Base-by-base conservation (phyloP, 2,797 vertebrate genomes). In the Glyptemys insculpta region DNA sequence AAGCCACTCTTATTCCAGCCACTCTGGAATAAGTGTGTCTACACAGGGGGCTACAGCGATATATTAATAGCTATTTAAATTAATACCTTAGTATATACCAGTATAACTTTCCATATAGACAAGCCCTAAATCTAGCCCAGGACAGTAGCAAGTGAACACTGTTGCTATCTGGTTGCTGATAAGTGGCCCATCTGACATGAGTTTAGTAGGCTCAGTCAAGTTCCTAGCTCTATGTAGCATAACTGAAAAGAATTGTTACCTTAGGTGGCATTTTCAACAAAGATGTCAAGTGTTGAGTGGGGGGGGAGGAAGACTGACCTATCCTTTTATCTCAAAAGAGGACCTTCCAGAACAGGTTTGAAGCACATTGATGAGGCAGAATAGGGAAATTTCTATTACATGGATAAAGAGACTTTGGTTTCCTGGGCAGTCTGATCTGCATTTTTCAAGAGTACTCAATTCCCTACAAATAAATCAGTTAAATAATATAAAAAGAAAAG, bases 71-170 rank as follows among this genome's bases (percentile, higher is more conserved):
- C 19, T 10, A 7, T 47, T 85, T 47, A 1, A 47, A 8, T 18
- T 80, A 0, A 0, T 47, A 50, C 0, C 7, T 86, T 79, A 91
- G 2, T 7, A 18, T 88, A 81, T 68, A 34, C n/a, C 6, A 0
- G 6, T 7, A 23, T 59, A 44, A 37, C n/a, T 65, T 53, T 82
- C 19, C 34, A 1, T n/a, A 31, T 5, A 47, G 9, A 10, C 2
- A 81, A 90, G 15, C 15, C 47, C 57, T n/a, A 9, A 25, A 12
- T 31, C 18, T 74, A 83, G 2, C 0, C 0, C 8, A 27, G 3
- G 56, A 27, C 41, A 82, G 68, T 16, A 23, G 52, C 62, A 0
- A 49, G 29, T 21, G n/a, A 74, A 92, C 91, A 44, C 47, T 91
- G 25, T 81, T n/a, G 56, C 7, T 62, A 11, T 6, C 27, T 85